Conservation (phyloP, 2,113 vertebrate species). For the Myotis davidii region DNA sequence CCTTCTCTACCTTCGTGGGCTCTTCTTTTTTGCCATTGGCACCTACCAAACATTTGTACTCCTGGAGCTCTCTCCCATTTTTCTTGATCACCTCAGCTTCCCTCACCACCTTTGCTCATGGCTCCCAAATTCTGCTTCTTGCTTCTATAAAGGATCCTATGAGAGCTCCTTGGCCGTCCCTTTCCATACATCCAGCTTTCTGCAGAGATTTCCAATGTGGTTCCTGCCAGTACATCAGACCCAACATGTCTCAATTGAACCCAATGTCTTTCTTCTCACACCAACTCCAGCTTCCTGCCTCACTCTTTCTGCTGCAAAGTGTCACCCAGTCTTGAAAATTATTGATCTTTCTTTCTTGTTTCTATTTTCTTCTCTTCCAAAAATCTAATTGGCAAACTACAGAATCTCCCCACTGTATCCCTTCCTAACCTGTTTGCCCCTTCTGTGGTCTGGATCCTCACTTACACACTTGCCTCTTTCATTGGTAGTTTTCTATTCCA, state of each 20-base stretch:
- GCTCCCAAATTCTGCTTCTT: background rate
- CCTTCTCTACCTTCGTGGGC: fast-evolving
- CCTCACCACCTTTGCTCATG: background rate
- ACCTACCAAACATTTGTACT: background rate
- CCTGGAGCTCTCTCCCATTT: background rate
- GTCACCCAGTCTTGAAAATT: background rate
- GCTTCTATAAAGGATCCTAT: background rate
- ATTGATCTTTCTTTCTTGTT: background rate
- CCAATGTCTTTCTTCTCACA: background rate
- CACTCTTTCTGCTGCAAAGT: background rate
- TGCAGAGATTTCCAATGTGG: background rate
- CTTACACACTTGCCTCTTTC: fast-evolving
- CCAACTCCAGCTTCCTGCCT: background rate
- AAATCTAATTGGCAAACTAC: background rate
- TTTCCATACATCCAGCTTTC: background rate
- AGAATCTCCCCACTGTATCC: background rate
- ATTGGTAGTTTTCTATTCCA: background rate
- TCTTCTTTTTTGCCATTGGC: background rate
- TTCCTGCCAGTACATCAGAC: background rate
- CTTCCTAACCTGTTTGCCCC: background rate
- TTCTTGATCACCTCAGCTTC: background rate
- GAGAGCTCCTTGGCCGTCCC: fast-evolving
- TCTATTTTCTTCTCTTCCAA: background rate
- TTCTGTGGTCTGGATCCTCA: background rate
- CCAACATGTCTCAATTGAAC: background rate